Conservation (phyloP, 2,888 invertebrate species). For the Nephrotoma flavescens region DNA sequence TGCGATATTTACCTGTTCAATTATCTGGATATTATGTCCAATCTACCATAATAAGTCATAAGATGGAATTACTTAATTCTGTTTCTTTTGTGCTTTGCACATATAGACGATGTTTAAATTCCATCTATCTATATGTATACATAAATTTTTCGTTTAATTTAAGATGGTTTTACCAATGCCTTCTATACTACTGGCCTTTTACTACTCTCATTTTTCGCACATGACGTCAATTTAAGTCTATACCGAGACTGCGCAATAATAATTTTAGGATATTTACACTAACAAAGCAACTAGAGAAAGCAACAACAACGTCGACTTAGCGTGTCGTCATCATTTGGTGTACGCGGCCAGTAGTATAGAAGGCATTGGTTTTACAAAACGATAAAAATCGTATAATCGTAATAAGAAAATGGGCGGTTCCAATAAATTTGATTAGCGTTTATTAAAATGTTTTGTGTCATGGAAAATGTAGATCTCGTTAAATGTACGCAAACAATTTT, state of each 20-base stretch:
- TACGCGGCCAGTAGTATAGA: no score
- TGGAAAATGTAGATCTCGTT: background rate
- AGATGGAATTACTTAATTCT: background rate
- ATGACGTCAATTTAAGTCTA: no score
- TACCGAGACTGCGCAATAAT: no score
- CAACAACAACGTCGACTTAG: no score
- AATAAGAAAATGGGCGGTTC: background rate
- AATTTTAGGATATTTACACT: no score
- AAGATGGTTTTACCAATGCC: no score
- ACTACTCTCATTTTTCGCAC: no score
- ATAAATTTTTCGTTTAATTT: background rate
- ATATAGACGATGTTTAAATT: background rate
- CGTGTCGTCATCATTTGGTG: no score
- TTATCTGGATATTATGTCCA: background rate
- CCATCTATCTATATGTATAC: background rate
- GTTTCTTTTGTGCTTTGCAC: background rate
- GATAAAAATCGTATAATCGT: background rate
- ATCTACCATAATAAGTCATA: background rate
- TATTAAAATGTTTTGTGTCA: background rate
- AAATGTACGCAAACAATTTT: no score
- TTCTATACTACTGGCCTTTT: no score
- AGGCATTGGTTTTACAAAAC: no score
- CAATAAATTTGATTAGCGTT: background rate
- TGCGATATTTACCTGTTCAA: background rate
- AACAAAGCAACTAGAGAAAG: no score